Evolutionary conservation across 2,888 invertebrate species (phyloP).

Genomic region (Pachycephus smyrnensis): DNA sequence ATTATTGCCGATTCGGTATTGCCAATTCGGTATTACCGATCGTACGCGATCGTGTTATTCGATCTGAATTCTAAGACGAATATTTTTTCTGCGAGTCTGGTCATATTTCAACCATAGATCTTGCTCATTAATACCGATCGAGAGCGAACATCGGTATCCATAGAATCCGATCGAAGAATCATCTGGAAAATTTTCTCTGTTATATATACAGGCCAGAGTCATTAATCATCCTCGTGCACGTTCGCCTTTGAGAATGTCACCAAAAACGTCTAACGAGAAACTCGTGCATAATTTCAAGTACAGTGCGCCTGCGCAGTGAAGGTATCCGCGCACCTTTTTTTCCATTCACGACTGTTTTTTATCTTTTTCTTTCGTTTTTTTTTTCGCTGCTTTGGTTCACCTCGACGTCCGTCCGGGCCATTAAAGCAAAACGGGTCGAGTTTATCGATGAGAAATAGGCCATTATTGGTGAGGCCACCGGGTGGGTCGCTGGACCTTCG

Average conservation of each 20-base stretch:
- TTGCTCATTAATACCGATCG: background rate
- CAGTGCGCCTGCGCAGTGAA: no score
- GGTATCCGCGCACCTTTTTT: background rate
- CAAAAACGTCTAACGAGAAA: background rate
- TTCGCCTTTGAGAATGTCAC: background rate
- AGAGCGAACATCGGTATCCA: no score
- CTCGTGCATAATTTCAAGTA: no score
- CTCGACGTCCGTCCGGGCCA: background rate
- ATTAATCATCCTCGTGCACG: background rate
- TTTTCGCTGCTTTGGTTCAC: background rate
- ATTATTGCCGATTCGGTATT: no score
- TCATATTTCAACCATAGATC: background rate
- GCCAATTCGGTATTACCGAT: no score
- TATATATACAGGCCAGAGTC: background rate
- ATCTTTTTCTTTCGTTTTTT: background rate
- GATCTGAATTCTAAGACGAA: no score
- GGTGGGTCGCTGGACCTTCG: background rate
- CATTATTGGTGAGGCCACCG: background rate
- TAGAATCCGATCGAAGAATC: background rate
- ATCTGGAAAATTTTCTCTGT: background rate
- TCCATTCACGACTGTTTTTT: background rate
- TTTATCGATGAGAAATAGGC: background rate
- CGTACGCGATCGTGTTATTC: no score
- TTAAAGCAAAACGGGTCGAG: background rate
- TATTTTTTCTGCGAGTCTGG: no score